phyloP scores from a whole-genome alignment of 2,797 vertebrate species.

The Siniperca scherzeri region DNA sequence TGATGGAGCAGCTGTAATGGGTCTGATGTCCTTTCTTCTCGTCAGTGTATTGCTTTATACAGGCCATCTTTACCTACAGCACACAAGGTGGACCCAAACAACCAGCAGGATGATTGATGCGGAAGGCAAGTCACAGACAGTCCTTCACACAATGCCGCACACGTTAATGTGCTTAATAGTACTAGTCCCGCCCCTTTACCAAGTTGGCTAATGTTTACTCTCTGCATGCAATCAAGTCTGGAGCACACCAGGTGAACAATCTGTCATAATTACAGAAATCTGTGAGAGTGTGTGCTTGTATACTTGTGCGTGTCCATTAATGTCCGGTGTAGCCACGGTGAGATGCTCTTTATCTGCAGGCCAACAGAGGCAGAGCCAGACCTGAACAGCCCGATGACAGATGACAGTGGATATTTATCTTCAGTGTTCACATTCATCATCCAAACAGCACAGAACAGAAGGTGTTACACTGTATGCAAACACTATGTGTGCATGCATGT shows the following conservation, averaged over 20 bases:
- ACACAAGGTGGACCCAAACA: conserved; percentile 73
- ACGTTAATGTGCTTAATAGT: conserved; percentile 82
- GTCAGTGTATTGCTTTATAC: conserved; percentile 78
- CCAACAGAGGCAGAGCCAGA: conserved; percentile 55
- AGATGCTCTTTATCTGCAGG: conserved; percentile 63
- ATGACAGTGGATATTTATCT: conserved; percentile 73
- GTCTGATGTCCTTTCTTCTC: conserved; percentile 83
- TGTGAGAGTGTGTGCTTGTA: not conserved
- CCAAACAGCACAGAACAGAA: conserved; percentile 38
- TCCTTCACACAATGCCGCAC: conserved; percentile 85
- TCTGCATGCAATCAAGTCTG: conserved; percentile 53
- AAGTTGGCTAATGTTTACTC: conserved; percentile 59
- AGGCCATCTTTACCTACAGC: conserved; percentile 82
- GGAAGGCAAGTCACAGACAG: conserved; percentile 77
- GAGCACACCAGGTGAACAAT: conserved; percentile 59
- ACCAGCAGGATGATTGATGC: conserved; percentile 87
- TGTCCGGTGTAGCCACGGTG: conserved; percentile 41
- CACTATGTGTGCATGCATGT: not conserved
- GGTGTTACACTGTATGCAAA: conserved; percentile 37
- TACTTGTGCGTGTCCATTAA: conserved; percentile 34
- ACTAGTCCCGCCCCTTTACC: conserved; percentile 73
- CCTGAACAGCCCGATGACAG: conserved; percentile 55
- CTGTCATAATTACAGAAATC: conserved; percentile 70
- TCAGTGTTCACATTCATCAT: conserved; percentile 69
- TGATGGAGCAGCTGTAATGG: conserved; percentile 83